Evolutionary conservation across 2,797 vertebrate species (phyloP).

Genomic region (Muraenolepis orangiensis): DNA sequence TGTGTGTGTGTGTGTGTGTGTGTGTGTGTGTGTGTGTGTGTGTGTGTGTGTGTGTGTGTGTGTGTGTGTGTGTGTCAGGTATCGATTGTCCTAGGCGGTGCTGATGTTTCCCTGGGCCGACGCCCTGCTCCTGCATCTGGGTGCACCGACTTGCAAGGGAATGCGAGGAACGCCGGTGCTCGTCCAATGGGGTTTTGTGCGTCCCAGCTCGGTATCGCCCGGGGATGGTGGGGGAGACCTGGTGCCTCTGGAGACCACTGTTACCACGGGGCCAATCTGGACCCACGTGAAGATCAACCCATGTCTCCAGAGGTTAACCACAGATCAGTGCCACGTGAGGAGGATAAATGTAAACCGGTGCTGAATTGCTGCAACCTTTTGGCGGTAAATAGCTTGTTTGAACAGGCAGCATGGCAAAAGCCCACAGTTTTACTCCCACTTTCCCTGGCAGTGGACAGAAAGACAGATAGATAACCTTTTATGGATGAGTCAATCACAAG

Average conservation of each 20-base stretch:
- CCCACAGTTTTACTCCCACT: too few relatives aligned
- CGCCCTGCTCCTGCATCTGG: neutral
- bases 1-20: conserved; percentile 14
- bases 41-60: conserved; percentile 16
- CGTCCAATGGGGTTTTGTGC: conserved; percentile 10
- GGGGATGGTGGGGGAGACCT: neutral
- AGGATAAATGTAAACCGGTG: neutral
- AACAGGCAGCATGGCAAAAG: neutral
- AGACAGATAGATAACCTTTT: neutral
- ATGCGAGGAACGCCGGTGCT: conserved; percentile 14
- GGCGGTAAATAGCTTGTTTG: neutral
- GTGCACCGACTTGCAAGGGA: conserved; percentile 19
- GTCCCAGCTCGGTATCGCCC: conserved; percentile 8
- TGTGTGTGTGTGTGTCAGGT: conserved; percentile 11
- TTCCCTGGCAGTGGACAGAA: too few relatives aligned
- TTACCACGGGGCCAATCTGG: neutral
- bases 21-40: conserved; percentile 3
- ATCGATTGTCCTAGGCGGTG: conserved; percentile 32
- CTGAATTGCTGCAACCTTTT: neutral
- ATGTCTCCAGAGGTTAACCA: neutral
- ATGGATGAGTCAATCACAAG: neutral
- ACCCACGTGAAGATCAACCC: neutral
- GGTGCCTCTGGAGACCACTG: neutral
- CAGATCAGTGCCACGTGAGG: neutral
- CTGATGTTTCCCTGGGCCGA: neutral